A percentile compares a stretch with the other conserved stretches of the same genome.
Conservation (phyloP, 2,797 vertebrate genomes). For the Chromobotia macracanthus region DNA sequence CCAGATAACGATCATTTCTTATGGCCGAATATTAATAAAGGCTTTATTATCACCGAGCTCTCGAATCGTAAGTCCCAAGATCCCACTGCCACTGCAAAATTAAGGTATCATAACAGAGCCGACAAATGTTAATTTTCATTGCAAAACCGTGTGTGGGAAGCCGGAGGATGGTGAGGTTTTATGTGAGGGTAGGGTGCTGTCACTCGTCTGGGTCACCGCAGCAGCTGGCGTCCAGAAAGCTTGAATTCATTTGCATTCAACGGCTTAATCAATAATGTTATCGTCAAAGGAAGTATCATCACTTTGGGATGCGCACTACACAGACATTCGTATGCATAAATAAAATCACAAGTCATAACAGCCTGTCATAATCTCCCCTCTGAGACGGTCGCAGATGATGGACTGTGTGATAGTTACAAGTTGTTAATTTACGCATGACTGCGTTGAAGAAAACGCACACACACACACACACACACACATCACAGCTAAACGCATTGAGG, state of each 20-base stretch:
- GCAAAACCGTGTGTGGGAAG: constrained; percentile 27
- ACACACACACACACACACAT: no score
- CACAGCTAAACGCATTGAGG: neutral
- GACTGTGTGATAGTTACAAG: constrained; percentile 17
- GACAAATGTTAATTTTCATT: constrained; percentile 2
- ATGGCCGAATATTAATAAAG: constrained; percentile 24
- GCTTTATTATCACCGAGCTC: neutral
- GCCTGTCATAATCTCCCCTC: constrained; percentile 22
- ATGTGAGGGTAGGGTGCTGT: constrained; percentile 56
- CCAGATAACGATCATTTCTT: constrained; percentile 21
- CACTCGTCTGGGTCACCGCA: constrained; percentile 40
- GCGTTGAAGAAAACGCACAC: neutral
- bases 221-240: constrained; percentile 81
- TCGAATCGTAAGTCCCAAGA: neutral
- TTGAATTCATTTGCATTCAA: constrained; percentile 81
- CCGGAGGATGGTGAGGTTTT: constrained; percentile 31
- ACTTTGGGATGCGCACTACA: constrained; percentile 45
- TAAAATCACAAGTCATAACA: constrained; percentile 28
- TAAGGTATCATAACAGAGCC: constrained; percentile 26
- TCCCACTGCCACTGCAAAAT: neutral
- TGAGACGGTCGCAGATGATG: constrained; percentile 30
- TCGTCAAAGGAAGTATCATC: constrained; percentile 66
- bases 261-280: constrained; percentile 79
- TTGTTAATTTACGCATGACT: constrained; percentile 9
- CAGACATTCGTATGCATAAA: constrained; percentile 41